These are phyloP conservation scores for Sarcophilus harrisii DNA, from an alignment of 2,797 vertebrate species.

Conservation along the genomic window DNA sequence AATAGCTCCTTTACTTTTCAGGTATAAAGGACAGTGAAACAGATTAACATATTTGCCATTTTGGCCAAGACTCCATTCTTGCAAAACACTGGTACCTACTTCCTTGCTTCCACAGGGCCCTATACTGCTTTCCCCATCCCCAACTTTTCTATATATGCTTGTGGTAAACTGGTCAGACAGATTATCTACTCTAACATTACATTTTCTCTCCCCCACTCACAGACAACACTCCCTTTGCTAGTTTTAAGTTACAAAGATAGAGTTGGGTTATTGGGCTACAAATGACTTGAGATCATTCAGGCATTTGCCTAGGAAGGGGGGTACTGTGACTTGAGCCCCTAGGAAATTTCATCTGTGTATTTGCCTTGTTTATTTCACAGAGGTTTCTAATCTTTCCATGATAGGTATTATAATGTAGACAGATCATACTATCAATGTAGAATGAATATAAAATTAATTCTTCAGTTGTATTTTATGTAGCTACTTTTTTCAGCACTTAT, in stretches of 20 bases:
- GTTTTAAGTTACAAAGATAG: neutral
- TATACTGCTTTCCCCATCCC: neutral
- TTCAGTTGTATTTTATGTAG: conserved; percentile 12
- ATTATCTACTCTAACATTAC: neutral
- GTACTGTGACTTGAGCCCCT: neutral
- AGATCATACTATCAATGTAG: conserved; percentile 31
- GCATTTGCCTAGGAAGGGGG: neutral
- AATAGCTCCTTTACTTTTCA: neutral
- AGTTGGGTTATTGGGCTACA: neutral
- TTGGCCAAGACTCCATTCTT: neutral
- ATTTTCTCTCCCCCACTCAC: neutral
- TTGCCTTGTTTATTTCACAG: conserved; percentile 27
- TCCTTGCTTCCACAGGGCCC: neutral
- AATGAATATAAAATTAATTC: conserved; percentile 31
- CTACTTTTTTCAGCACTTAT: conserved; percentile 43
- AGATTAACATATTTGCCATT: neutral
- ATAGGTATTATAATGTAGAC: neutral
- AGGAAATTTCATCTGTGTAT: neutral
- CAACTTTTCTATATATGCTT: neutral
- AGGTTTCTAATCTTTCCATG: neutral
- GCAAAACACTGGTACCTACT: neutral
- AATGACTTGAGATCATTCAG: conserved; percentile 13
- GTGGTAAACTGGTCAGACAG: neutral
- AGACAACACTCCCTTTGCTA: neutral
- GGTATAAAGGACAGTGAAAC: neutral